These are phyloP conservation scores for Mycteria americana DNA, from an alignment of 2,797 vertebrate genomes.

Conservation along the genomic window DNA sequence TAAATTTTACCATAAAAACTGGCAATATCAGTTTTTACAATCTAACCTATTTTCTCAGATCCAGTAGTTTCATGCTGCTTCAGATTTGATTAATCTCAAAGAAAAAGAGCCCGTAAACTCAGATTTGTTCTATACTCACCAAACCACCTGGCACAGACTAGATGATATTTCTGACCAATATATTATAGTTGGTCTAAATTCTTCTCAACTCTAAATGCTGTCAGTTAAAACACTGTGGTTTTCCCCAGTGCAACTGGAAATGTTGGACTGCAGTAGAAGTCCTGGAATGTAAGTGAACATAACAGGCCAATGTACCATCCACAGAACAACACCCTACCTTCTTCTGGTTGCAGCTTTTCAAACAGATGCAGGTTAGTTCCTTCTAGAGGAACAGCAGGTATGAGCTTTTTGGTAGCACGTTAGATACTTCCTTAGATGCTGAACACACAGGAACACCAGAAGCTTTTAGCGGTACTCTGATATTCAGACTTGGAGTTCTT, in stretches of 20 bases:
- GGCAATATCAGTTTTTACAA: neutral
- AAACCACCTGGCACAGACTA: neutral
- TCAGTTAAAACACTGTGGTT: neutral
- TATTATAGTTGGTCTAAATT: neutral
- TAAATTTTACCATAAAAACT: neutral
- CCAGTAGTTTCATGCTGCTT: neutral
- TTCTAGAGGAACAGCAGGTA: neutral
- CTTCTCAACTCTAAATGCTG: neutral
- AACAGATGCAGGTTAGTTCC: neutral
- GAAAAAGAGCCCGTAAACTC: constrained; percentile 4
- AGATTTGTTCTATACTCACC: neutral
- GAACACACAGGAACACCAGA: neutral
- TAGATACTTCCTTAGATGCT: neutral
- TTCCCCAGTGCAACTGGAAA: neutral
- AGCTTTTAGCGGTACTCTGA: accelerated
- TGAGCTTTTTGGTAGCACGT: neutral
- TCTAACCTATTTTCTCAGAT: constrained; percentile 1
- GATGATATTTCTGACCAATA: neutral
- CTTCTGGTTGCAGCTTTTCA: neutral
- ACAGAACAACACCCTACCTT: neutral
- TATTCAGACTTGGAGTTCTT: neutral
- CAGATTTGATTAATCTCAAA: neutral
- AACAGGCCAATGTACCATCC: neutral
- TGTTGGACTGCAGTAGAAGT: neutral
- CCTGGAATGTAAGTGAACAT: neutral